These are phyloP conservation scores for Dendronephthya gigantea DNA, from an alignment of 64 coral and sea anemone genomes.

Conservation along the genomic window DNA sequence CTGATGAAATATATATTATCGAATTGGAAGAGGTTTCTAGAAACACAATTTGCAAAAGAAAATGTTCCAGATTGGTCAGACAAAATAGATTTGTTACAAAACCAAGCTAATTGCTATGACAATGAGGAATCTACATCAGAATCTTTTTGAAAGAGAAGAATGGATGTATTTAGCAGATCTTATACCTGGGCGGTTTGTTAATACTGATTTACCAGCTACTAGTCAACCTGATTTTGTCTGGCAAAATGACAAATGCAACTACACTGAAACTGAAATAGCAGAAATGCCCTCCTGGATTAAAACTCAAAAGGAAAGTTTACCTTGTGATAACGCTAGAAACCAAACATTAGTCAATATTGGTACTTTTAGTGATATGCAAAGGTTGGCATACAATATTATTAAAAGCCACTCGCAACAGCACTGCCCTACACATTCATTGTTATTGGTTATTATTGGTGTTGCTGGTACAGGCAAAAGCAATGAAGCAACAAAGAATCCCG, in stretches of 20 bases:
- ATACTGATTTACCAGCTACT: slow-evolving; percentile 16
- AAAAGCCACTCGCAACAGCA: slow-evolving; percentile 42
- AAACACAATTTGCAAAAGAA: slow-evolving; percentile 29
- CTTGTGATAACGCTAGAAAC: slow-evolving; percentile 17
- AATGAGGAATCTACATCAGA: background rate
- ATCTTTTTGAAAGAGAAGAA: background rate
- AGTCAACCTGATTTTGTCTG: slow-evolving; percentile 40
- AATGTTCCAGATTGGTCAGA: background rate
- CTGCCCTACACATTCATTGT: background rate
- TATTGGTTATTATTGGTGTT: background rate
- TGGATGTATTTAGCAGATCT: background rate
- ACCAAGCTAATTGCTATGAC: background rate
- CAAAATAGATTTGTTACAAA: background rate
- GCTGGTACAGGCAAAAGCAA: background rate
- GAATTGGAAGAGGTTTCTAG: slow-evolving; percentile 20
- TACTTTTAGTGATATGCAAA: slow-evolving; percentile 57
- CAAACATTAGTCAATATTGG: slow-evolving; percentile 23
- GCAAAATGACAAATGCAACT: slow-evolving; percentile 18
- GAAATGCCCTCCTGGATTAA: slow-evolving; percentile 52
- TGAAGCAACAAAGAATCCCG: too few species aligned
- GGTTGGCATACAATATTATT: slow-evolving; percentile 52
- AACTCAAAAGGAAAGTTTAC: slow-evolving; percentile 40
- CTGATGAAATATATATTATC: slow-evolving; percentile 16
- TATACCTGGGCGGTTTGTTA: slow-evolving; percentile 4
- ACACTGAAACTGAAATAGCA: slow-evolving; percentile 30